Percentiles rank a stretch among this genome's conserved stretches.
Conservation (phyloP, 2,797 vertebrate species). For the Schizopygopsis pylzovi region DNA sequence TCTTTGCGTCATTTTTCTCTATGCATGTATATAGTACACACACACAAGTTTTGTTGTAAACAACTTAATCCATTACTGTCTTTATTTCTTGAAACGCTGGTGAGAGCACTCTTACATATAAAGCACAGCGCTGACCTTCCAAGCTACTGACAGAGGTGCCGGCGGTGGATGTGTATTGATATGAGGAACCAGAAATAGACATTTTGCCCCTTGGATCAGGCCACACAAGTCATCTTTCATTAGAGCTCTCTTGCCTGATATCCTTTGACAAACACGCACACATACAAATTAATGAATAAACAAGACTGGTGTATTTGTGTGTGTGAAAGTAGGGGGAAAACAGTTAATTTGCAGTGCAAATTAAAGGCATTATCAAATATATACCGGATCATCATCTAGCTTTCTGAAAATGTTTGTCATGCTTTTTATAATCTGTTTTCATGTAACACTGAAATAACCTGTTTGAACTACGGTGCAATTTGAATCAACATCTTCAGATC, state of each 20-base stretch:
- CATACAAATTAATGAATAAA: constrained; percentile 57
- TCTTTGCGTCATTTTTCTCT: background rate
- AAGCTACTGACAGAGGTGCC: constrained; percentile 56
- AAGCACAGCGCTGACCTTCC: constrained; percentile 54
- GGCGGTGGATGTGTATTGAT: constrained; percentile 67
- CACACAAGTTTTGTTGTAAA: background rate
- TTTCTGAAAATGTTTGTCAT: background rate
- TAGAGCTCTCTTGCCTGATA: constrained; percentile 66
- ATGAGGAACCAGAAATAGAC: constrained; percentile 71
- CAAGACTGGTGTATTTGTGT: constrained; percentile 36
- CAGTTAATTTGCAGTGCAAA: constrained; percentile 7
- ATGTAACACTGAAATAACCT: background rate
- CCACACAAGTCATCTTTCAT: constrained; percentile 68
- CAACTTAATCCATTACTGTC: constrained; percentile 14
- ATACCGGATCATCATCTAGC: background rate
- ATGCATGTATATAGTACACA: too few species aligned
- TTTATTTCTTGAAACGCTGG: constrained; percentile 12
- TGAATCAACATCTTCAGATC: too few species aligned
- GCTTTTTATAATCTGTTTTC: background rate
- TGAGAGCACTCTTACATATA: constrained; percentile 47
- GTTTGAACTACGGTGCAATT: background rate
- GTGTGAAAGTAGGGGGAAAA: background rate
- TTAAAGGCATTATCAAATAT: background rate
- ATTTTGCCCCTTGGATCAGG: constrained; percentile 69
- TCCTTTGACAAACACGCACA: constrained; percentile 62